Evolutionary conservation across 2,888 invertebrate genomes (phyloP), one percentile per base, ranked within the genome.

Genomic region (Clistopyga incitator): DNA sequence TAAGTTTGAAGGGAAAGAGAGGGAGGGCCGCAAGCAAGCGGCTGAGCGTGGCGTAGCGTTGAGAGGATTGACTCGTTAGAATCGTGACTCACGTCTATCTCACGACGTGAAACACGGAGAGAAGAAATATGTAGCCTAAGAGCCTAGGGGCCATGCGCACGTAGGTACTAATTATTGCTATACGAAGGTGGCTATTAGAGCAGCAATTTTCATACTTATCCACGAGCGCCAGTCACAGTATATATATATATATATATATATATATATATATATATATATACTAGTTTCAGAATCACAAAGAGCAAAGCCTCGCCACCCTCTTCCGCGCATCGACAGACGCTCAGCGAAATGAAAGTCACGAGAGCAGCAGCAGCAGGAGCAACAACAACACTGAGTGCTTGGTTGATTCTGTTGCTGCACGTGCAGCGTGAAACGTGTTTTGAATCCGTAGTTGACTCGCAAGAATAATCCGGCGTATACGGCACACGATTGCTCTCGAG

Each of bases 21-120:
- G 52, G 54, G 52, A 70, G 61, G 78, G 72, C 68, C 52, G 77
- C 45, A 64, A 79, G 77, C 45, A 64, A 79, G 76, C 52, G 34
- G 71, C 50, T 61, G 34, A 54, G 10, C 38, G 15, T 42, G 56
- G 50, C 50, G 20, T 34, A 38, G 59, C 79, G 67, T 68, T 68
- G 79, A 72, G 59, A 82, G 75, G 75, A 85, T 85, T 85, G 81
- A 85, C 85, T 85, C 81, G 85, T 85, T 85, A 81, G 54, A 85
- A 85, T 85, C 85, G 85, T 85, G 85, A 85, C 85, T 85, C 81
- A 75, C 74, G 85, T 84, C 78, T 85, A 45, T 84, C 72, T 82
- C 82, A 68, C 78, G 75, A 56, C 56, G 64, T 38, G 54, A 45
- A 38, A 64, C 18, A 61, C 50, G 67, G 64, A 70, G 76, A 70